A percentile compares a stretch with the other conserved stretches of the same genome.
phyloP scores from a whole-genome alignment of 2,888 invertebrate species.

The Conomelus anceps region DNA sequence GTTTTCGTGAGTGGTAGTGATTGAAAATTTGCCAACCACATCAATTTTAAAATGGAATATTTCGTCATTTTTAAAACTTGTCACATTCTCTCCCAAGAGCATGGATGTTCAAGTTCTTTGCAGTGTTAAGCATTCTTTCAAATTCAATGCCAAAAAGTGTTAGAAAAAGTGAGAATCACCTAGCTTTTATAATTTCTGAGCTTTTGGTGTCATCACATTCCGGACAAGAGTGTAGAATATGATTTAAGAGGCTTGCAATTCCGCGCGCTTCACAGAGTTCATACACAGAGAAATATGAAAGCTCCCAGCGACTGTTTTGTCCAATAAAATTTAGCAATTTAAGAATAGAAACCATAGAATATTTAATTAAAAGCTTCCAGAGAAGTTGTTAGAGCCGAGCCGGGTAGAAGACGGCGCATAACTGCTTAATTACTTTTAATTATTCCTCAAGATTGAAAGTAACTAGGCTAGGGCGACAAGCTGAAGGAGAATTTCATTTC shows the following conservation, averaged over 20 bases:
- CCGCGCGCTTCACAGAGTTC: background rate
- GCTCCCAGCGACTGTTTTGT: background rate
- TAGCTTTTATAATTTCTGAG: too few relatives aligned
- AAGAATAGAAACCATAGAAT: background rate
- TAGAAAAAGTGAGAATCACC: background rate
- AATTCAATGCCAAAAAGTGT: background rate
- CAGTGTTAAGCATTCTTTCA: too few relatives aligned
- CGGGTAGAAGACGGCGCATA: conserved; percentile 7
- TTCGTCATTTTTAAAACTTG: too few relatives aligned
- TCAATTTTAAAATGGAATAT: too few relatives aligned
- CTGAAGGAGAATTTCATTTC: background rate
- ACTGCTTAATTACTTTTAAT: conserved; percentile 25
- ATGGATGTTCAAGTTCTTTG: too few relatives aligned
- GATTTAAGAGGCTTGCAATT: background rate
- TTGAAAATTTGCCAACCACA: too few relatives aligned
- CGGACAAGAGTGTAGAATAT: background rate
- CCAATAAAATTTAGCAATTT: conserved; percentile 4
- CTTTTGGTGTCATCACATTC: background rate
- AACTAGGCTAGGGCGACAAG: background rate
- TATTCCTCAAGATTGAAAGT: conserved; percentile 22
- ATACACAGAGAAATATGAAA: background rate
- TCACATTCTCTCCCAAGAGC: too few relatives aligned
- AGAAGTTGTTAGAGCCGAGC: background rate
- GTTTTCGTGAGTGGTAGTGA: too few relatives aligned
- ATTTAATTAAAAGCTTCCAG: conserved; percentile 1